A percentile compares a stretch with the other conserved stretches of the same genome.
These are phyloP conservation scores for Anas bahamensis DNA, from an alignment of 2,797 vertebrate species.

Conservation along the genomic window DNA sequence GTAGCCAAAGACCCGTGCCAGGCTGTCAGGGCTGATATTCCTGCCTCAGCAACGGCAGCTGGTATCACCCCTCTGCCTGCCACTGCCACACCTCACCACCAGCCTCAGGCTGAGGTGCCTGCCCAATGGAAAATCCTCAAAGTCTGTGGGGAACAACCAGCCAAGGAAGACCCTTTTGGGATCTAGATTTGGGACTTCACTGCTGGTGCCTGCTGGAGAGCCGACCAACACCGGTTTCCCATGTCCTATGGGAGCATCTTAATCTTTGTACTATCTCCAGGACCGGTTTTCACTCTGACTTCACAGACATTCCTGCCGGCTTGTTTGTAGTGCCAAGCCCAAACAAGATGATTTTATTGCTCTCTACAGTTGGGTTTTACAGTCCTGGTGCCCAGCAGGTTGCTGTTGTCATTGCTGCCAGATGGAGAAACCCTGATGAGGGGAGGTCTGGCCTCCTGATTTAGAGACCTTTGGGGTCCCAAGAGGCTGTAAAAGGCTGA, in stretches of 20 bases:
- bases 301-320: background rate
- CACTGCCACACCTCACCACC: too few relatives aligned
- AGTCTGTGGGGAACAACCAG: background rate
- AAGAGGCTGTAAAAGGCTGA: background rate
- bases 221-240: accelerated
- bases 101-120: background rate
- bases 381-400: background rate
- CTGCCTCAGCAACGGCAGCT: background rate
- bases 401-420: accelerated
- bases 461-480: background rate
- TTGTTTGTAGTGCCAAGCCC: background rate
- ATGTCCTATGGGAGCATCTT: accelerated
- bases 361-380: background rate
- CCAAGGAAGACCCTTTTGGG: background rate
- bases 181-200: background rate
- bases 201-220: background rate
- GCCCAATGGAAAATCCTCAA: background rate
- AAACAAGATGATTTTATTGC: background rate
- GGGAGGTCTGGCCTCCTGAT: background rate
- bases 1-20: background rate
- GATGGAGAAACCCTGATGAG: accelerated
- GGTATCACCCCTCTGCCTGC: accelerated
- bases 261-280: background rate
- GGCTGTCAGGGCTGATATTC: background rate
- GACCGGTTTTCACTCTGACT: background rate